Conservation (phyloP, 2,113 vertebrate species). For the Mirounga angustirostris region DNA sequence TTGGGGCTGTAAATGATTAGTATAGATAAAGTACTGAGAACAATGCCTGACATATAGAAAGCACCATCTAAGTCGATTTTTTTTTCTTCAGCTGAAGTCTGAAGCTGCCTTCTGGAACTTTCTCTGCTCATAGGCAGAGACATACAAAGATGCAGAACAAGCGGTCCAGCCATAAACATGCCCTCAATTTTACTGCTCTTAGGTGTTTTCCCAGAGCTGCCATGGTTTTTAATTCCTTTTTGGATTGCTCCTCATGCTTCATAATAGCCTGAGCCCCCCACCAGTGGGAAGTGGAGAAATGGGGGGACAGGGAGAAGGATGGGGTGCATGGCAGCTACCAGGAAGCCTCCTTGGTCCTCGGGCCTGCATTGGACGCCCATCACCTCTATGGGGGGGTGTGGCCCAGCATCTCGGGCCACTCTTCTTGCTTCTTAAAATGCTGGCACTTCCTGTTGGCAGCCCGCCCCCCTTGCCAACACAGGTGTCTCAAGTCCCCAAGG, state of each 20-base stretch:
- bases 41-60: background rate
- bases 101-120: background rate
- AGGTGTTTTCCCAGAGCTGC: background rate
- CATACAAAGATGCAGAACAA: background rate
- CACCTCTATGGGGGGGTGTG: rapidly evolving
- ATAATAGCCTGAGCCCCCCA: background rate
- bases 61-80: background rate
- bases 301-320: no score
- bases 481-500: background rate
- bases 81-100: background rate
- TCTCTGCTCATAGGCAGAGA: background rate
- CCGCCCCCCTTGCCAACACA: no score
- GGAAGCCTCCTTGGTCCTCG: background rate
- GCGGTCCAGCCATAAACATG: background rate
- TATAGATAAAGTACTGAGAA: background rate
- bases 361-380: background rate
- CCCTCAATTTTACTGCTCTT: rapidly evolving
- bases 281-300: background rate
- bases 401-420: no score
- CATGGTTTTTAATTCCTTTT: background rate
- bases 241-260: rapidly evolving
- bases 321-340: no score
- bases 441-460: background rate
- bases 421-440: background rate
- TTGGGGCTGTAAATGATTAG: background rate